phyloP scores from a whole-genome alignment of 1,140 invertebrate species.

The Grapholita molesta region DNA sequence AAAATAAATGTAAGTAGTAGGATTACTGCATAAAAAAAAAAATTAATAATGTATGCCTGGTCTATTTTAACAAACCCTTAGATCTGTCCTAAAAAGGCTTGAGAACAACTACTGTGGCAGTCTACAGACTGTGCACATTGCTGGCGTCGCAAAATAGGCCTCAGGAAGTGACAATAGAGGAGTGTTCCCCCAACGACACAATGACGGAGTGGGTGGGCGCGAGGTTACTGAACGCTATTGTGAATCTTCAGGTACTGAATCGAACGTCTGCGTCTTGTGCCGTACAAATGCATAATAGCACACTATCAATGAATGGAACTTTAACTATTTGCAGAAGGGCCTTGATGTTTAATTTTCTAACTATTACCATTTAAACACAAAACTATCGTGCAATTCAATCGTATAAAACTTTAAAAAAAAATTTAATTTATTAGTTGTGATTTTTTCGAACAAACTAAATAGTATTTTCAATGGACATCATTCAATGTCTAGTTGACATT shows the following conservation, averaged over 20 bases:
- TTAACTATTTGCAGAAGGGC: slow-evolving; percentile 23
- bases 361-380: too few relatives aligned
- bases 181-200: slow-evolving; percentile 48
- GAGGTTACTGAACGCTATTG: slow-evolving; percentile 67
- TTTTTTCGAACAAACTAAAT: too few relatives aligned
- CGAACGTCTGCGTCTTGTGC: slow-evolving; percentile 37
- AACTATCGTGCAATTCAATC: too few relatives aligned
- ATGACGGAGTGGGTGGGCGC: slow-evolving; percentile 65
- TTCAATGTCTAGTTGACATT: too few relatives aligned
- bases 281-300: slow-evolving; percentile 21
- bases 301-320: slow-evolving; percentile 22
- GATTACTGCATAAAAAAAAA: too few relatives aligned
- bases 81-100: too few relatives aligned
- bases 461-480: too few relatives aligned
- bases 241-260: slow-evolving; percentile 54
- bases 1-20: too few relatives aligned
- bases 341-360: background rate
- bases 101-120: background rate
- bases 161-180: slow-evolving; percentile 51
- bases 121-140: background rate
- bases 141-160: slow-evolving; percentile 24
- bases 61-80: too few relatives aligned
- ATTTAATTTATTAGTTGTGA: too few relatives aligned
- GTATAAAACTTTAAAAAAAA: too few relatives aligned
- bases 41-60: too few relatives aligned